A percentile compares a stretch with the other conserved stretches of the same genome.
phyloP scores from a whole-genome alignment of 1,140 invertebrate genomes.

The Anastrepha ludens region DNA sequence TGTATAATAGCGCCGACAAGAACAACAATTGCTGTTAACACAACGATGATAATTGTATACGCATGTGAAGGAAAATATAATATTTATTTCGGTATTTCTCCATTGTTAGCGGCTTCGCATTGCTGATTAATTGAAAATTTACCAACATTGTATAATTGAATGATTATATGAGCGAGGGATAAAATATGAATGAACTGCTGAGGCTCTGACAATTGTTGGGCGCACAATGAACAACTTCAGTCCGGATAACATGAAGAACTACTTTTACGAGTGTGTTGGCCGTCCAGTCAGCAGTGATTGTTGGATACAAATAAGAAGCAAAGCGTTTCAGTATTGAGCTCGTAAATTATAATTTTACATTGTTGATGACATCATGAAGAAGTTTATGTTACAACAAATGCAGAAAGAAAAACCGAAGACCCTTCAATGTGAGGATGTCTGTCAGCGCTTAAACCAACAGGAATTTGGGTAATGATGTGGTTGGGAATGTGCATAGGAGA shows the following conservation, averaged over 20 bases:
- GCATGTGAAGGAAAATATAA: no score
- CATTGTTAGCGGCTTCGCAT: not conserved
- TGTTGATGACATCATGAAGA: conserved; percentile 11
- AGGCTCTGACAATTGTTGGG: not conserved
- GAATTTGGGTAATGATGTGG: not conserved
- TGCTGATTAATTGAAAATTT: conserved; percentile 31
- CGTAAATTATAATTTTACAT: conserved; percentile 20
- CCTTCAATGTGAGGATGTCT: not conserved
- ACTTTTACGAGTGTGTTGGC: not conserved
- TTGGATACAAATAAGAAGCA: not conserved
- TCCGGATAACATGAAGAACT: not conserved
- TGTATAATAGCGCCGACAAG: not conserved
- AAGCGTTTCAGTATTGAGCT: not conserved
- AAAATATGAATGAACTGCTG: not conserved
- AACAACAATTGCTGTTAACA: not conserved
- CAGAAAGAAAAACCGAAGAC: not conserved
- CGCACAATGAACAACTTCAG: not conserved
- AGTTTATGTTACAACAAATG: not conserved
- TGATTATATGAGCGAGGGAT: conserved; percentile 9
- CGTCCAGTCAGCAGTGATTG: not conserved
- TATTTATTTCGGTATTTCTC: not conserved
- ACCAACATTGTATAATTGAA: conserved; percentile 36
- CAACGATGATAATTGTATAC: no score
- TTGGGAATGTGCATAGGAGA: not conserved
- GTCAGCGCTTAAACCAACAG: not conserved